Evolutionary conservation across 2,888 invertebrate genomes (phyloP).

Genomic region (Apodemia duryi): DNA sequence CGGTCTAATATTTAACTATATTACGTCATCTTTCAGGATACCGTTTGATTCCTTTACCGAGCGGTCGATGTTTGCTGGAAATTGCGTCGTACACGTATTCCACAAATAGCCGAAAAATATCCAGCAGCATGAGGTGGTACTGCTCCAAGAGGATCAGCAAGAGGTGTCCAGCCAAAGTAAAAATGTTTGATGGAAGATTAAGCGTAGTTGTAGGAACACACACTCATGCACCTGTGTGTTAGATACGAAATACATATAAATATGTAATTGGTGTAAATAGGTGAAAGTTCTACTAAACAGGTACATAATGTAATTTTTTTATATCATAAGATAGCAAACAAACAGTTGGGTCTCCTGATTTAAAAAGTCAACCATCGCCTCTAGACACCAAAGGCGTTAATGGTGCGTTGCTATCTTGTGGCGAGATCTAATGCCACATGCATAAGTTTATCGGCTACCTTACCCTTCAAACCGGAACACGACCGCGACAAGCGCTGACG

Average conservation of each 20-base stretch:
- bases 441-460: too few relatives aligned
- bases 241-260: background rate
- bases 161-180: slow-evolving; percentile 34
- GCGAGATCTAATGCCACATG: too few relatives aligned
- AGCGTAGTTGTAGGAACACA: slow-evolving; percentile 29
- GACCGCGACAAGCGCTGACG: too few relatives aligned
- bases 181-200: slow-evolving; percentile 28
- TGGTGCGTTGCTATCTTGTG: too few relatives aligned
- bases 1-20: too few relatives aligned
- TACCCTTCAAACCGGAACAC: too few relatives aligned
- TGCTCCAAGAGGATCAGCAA: slow-evolving; percentile 38
- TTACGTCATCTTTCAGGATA: slow-evolving; percentile 24
- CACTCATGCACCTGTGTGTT: slow-evolving; percentile 26
- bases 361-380: too few relatives aligned
- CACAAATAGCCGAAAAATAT: slow-evolving; percentile 31
- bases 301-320: too few relatives aligned
- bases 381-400: too few relatives aligned
- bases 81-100: slow-evolving; percentile 36
- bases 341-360: too few relatives aligned
- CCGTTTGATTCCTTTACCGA: slow-evolving; percentile 32
- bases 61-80: slow-evolving; percentile 36
- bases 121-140: slow-evolving; percentile 36
- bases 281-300: too few relatives aligned
- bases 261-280: background rate
- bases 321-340: too few relatives aligned